Conservation (phyloP, 2,113 vertebrate species). For the Cyphomyrus discorhynchus region DNA sequence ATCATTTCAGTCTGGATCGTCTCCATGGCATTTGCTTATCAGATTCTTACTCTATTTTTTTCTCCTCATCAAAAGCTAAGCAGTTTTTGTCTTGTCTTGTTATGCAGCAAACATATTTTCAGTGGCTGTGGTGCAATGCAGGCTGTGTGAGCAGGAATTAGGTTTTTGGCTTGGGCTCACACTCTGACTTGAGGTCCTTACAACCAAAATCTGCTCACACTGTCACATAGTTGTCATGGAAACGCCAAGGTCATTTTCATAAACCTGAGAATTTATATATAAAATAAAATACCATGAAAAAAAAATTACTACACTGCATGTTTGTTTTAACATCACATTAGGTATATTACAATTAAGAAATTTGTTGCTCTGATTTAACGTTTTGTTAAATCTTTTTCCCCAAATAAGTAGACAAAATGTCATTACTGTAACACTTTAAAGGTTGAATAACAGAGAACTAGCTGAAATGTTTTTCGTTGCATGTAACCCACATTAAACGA, state of each 20-base stretch:
- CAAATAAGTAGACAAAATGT: neutral
- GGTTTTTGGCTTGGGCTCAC: neutral
- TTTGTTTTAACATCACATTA: neutral
- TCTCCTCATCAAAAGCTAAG: neutral
- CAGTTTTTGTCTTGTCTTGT: neutral
- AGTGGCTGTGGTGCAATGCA: neutral
- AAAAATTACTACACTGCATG: neutral
- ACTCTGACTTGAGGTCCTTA: neutral
- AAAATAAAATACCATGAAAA: too few species aligned
- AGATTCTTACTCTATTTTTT: neutral
- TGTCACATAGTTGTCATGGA: neutral
- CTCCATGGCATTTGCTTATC: neutral
- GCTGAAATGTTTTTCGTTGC: neutral
- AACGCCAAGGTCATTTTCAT: conserved; percentile 14
- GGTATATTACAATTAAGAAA: neutral
- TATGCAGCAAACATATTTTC: neutral
- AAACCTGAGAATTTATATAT: neutral
- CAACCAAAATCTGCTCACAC: neutral
- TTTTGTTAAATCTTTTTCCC: neutral
- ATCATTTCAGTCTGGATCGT: neutral
- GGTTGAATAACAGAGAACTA: neutral
- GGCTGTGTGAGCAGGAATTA: neutral
- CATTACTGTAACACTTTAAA: neutral
- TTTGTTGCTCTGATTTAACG: neutral
- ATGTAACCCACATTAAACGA: neutral